These are phyloP conservation scores for Neoitamus cyanurus DNA, from an alignment of 2,888 invertebrate genomes.

Conservation along the genomic window DNA sequence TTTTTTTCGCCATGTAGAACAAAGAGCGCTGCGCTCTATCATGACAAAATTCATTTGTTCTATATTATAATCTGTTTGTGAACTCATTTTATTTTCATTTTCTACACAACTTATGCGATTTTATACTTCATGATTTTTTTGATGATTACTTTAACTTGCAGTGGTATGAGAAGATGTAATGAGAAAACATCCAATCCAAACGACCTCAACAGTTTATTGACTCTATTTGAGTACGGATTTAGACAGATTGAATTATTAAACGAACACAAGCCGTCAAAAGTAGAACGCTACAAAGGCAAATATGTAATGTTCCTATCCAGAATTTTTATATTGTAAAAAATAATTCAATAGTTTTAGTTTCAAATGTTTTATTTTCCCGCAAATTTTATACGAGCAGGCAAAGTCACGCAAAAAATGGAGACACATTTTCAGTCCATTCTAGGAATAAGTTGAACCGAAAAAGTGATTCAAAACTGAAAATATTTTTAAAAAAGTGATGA, in stretches of 20 bases:
- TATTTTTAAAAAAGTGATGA: no score
- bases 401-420: no score
- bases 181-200: not conserved
- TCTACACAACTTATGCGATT: not conserved
- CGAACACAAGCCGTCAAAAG: not conserved
- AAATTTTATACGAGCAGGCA: no score
- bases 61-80: not conserved
- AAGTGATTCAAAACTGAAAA: no score
- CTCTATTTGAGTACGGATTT: not conserved
- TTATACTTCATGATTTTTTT: no score
- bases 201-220: not conserved
- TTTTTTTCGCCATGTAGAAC: constrained; percentile 27
- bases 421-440: no score
- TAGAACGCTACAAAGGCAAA: not conserved
- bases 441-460: no score
- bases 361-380: no score
- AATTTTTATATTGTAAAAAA: no score
- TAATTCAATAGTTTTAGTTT: no score
- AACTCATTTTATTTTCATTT: not conserved
- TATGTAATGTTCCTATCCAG: no score
- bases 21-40: not conserved
- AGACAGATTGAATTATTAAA: not conserved
- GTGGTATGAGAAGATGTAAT: not conserved
- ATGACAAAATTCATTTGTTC: not conserved
- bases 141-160: not conserved